Evolutionary conservation across 2,113 vertebrate genomes (phyloP), one percentile per base, ranked within the genome.

Genomic region (Benitochromis conjunctus): DNA sequence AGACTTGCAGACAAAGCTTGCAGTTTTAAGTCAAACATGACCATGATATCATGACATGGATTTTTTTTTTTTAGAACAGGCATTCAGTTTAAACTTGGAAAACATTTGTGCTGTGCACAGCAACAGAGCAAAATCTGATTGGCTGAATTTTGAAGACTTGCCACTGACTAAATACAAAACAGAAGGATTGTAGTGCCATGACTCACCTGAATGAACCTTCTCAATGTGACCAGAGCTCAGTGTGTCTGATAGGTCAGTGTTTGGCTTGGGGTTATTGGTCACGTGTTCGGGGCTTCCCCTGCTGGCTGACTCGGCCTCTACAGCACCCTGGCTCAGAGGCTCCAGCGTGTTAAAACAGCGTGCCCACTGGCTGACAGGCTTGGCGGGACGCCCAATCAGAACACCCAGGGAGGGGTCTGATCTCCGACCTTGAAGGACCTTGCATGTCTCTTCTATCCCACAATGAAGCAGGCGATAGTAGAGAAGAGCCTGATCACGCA

Each of bases 401-500:
- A 98, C 96, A 11, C 97, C 96, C 74, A 99, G 93, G 54, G 97
- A 97, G 2, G 97, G 97, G 92, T 99, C 98, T 10, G 97, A 98
- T 90, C 96, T 96, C 21, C 97, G 97, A 84, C 97, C 97, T 18
- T 97, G 97, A 21, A 99, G 93, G 51, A 99, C 93, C 21, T 83
- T 89, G 10, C 94, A 95, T 7, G 96, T 97, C 51, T 97, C 94
- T 34, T 97, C 96, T 62, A 97, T 90, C 18, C 98, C 97, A 46
- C 95, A 86, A 80, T 97, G 96, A 91, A 99, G 94, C 24, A 99
- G 97, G 84, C 97, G 96, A 77, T 99, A 98, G 94, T 97, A 99
- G 92, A 99, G 97, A n/a, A 99, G 92, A 0, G 97, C 98, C 10
- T 97, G 97, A 94, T 99, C 98, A 1, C 96, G 96, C 4, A 99